phyloP scores from a whole-genome alignment of 2,113 vertebrate species.

The Cervus canadensis region DNA sequence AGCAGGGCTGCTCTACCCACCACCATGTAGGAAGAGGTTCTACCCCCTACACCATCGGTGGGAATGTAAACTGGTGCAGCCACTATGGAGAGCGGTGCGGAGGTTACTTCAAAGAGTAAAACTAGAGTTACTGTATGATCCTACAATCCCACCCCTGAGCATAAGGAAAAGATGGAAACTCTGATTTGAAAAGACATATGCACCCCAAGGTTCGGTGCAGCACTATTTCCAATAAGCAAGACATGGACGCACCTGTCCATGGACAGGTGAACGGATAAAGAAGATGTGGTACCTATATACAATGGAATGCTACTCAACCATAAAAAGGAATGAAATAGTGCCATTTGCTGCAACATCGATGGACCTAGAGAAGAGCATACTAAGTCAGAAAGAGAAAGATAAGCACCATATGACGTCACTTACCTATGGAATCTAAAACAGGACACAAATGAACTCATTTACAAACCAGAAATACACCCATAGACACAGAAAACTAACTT shows the following conservation, averaged over 20 bases:
- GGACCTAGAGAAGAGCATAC: not conserved
- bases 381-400: not conserved
- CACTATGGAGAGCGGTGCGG: rapidly evolving
- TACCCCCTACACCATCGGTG: not conserved
- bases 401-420: not conserved
- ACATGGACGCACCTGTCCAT: not conserved
- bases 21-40: not conserved
- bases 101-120: not conserved
- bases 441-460: not conserved
- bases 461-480: not conserved
- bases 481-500: not conserved
- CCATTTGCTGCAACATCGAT: not conserved
- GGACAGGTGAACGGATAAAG: not conserved
- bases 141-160: not conserved
- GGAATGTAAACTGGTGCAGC: not conserved
- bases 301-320: not conserved
- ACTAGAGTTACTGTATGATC: not conserved
- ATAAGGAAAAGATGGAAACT: not conserved
- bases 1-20: not conserved
- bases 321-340: not conserved
- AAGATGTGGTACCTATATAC: not conserved
- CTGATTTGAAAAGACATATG: not conserved
- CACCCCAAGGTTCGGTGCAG: not conserved
- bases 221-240: not conserved
- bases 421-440: not conserved